These are phyloP conservation scores for Caenorhabditis macrosperma DNA, from an alignment of 2,888 invertebrate genomes.

Conservation along the genomic window DNA sequence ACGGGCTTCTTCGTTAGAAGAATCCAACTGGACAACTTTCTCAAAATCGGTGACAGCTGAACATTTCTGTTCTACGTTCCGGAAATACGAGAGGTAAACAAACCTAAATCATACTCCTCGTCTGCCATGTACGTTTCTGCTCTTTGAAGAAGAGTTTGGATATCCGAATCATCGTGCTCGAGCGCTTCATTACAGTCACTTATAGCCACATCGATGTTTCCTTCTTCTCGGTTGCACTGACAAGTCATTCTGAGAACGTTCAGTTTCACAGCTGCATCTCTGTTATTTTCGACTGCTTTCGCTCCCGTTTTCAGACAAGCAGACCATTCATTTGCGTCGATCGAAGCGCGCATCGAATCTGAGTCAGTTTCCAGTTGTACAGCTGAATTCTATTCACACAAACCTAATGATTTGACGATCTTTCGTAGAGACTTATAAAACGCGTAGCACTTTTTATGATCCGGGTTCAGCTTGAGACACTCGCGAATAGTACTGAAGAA, in stretches of 20 bases:
- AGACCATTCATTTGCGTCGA: conserved; percentile 81
- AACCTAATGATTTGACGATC: conserved; percentile 83
- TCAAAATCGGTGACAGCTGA: conserved; percentile 90
- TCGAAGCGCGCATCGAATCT: conserved; percentile 45
- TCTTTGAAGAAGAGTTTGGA: conserved; percentile 90
- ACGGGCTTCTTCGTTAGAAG: conserved; percentile 87
- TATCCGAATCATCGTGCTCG: conserved; percentile 85
- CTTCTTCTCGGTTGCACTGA: conserved; percentile 85
- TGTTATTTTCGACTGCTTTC: conserved; percentile 85
- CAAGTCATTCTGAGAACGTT: conserved; percentile 88
- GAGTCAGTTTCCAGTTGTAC: neutral
- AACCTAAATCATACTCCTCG: conserved; percentile 92
- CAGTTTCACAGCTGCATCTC: conserved; percentile 83
- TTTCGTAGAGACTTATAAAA: conserved; percentile 96
- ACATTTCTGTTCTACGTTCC: too few relatives aligned
- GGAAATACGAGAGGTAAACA: neutral
- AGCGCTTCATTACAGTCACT: conserved; percentile 88
- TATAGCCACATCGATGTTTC: conserved; percentile 87
- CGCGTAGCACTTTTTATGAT: conserved; percentile 95
- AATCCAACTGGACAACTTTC: conserved; percentile 89
- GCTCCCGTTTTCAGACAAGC: conserved; percentile 86
- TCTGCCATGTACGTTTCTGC: conserved; percentile 92
- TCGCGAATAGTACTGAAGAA: conserved; percentile 89
- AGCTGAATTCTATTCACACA: neutral
- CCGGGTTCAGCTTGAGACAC: conserved; percentile 96